phyloP scores from a whole-genome alignment of 2,888 invertebrate species.

The Hylaea fasciaria region DNA sequence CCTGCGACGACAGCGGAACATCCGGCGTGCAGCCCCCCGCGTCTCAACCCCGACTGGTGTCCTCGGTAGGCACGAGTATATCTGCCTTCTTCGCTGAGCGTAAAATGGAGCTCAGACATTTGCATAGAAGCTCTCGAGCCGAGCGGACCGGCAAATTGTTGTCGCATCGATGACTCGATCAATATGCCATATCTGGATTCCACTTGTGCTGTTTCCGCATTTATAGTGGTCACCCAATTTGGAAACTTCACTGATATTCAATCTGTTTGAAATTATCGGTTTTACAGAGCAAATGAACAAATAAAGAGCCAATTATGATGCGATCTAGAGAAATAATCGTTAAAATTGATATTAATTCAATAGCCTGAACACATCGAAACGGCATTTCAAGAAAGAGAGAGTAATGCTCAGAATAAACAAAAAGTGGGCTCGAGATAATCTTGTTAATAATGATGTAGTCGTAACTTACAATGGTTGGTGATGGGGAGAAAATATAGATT shows the following conservation, averaged over 20 bases:
- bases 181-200: conserved; percentile 70
- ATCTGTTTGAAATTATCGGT: background rate
- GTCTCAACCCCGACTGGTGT: conserved; percentile 44
- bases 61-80: conserved; percentile 39
- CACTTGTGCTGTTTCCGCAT: conserved; percentile 43
- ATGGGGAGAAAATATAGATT: background rate
- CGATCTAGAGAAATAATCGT: too few relatives aligned
- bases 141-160: conserved; percentile 83
- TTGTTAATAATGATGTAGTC: too few relatives aligned
- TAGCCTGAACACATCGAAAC: conserved; percentile 14
- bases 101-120: conserved; percentile 80
- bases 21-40: conserved; percentile 67
- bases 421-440: conserved; percentile 12
- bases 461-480: background rate
- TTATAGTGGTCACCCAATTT: conserved; percentile 40
- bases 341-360: too few relatives aligned
- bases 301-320: too few relatives aligned
- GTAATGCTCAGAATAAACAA: conserved; percentile 55
- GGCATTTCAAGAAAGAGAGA: conserved; percentile 49
- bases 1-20: conserved; percentile 81
- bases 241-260: conserved; percentile 34
- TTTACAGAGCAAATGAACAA: too few relatives aligned
- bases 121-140: conserved; percentile 78
- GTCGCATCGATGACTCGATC: conserved; percentile 80
- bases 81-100: conserved; percentile 63